Percentiles rank a stretch among this genome's conserved stretches.
phyloP scores from a whole-genome alignment of 2,888 invertebrate genomes.

The Mylabris sibirica region DNA sequence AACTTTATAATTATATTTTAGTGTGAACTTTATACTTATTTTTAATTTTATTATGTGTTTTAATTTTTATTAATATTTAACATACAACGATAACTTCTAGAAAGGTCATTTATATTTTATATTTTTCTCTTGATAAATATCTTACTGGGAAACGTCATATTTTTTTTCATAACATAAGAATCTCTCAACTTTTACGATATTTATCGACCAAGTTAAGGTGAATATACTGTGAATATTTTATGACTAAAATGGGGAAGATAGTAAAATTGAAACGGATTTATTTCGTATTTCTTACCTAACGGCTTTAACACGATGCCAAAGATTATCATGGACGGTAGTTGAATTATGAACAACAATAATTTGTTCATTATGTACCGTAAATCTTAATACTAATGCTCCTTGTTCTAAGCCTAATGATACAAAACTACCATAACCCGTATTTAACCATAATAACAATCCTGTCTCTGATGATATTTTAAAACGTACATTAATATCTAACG shows the following conservation, averaged over 20 bases:
- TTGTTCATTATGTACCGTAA: slow-evolving; percentile 88
- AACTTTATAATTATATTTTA: background rate
- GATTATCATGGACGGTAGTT: slow-evolving; percentile 87
- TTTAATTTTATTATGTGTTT: background rate
- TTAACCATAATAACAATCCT: slow-evolving; percentile 88
- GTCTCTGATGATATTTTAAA: slow-evolving; percentile 76
- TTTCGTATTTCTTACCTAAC: slow-evolving; percentile 68
- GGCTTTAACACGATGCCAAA: slow-evolving; percentile 82
- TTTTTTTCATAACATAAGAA: background rate
- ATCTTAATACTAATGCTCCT: slow-evolving; percentile 78
- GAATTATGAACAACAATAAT: slow-evolving; percentile 84
- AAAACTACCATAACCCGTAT: slow-evolving; percentile 77
- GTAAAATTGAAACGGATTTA: too few relatives aligned
- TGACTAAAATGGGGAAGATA: background rate
- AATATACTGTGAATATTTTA: background rate
- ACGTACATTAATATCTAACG: slow-evolving; percentile 87
- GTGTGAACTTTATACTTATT: background rate
- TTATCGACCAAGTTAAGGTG: background rate
- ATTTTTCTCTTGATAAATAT: background rate
- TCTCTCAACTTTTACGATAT: background rate
- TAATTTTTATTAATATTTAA: background rate
- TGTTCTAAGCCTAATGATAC: slow-evolving; percentile 84
- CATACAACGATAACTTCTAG: background rate
- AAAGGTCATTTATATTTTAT: background rate
- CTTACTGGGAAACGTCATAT: too few relatives aligned